These are phyloP conservation scores for Lynx canadensis DNA, from an alignment of 2,113 vertebrate species.

Conservation along the genomic window DNA sequence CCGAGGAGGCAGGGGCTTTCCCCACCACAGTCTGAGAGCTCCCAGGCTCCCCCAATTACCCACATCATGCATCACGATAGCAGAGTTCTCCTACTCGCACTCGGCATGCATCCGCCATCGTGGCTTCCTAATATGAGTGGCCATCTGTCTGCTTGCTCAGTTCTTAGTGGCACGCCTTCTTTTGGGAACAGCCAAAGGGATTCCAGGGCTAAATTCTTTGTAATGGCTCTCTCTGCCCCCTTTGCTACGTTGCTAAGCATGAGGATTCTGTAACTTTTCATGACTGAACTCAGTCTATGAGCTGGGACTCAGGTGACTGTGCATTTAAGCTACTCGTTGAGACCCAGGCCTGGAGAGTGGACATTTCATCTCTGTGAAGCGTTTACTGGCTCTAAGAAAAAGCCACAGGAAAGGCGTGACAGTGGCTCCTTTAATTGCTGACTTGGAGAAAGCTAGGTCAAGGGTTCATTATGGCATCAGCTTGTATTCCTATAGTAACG, in stretches of 20 bases:
- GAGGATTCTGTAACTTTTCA: constrained; percentile 63
- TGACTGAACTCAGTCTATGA: constrained; percentile 38
- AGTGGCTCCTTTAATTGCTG: constrained; percentile 24
- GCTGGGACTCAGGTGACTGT: constrained; percentile 51
- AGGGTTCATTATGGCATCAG: background rate
- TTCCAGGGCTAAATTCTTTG: constrained; percentile 63
- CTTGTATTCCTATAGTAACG: constrained; percentile 53
- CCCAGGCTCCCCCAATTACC: constrained; percentile 54
- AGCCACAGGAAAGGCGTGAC: constrained; percentile 34
- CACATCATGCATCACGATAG: constrained; percentile 67
- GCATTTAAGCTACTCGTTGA: constrained; percentile 57
- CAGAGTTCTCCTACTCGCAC: constrained; percentile 77
- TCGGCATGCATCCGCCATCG: constrained; percentile 77
- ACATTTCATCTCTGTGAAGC: constrained; percentile 36
- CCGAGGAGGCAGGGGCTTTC: constrained; percentile 83
- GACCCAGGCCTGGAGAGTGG: constrained; percentile 53
- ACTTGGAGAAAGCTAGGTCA: constrained; percentile 31
- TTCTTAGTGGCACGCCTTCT: constrained; percentile 73
- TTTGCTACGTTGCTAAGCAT: constrained; percentile 1
- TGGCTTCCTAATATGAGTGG: constrained; percentile 79
- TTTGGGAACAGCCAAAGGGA: constrained; percentile 73
- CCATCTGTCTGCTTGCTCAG: constrained; percentile 74
- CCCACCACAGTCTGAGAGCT: constrained; percentile 82
- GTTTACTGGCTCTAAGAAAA: constrained; percentile 57
- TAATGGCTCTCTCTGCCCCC: constrained; percentile 56